Conservation (phyloP, 2,888 invertebrate species). For the Lithophane leautieri region DNA sequence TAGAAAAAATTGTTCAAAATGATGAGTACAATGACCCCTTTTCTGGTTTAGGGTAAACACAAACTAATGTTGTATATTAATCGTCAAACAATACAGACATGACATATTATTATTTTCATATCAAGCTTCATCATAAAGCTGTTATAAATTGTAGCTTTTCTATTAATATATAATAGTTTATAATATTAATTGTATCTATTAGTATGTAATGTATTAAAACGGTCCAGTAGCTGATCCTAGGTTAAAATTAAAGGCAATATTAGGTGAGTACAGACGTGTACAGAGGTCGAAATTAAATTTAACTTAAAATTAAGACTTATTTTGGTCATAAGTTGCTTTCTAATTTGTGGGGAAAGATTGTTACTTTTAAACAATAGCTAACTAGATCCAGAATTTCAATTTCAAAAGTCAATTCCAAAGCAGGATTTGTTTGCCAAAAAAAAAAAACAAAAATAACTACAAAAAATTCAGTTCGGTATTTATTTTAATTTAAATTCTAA, state of each 20-base stretch:
- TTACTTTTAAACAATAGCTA: background rate
- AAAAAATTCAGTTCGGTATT: conserved; percentile 22
- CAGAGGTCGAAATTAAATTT: conserved; percentile 19
- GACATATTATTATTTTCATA: conserved; percentile 29
- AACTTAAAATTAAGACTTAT: conserved; percentile 30
- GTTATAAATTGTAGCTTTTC: conserved; percentile 69
- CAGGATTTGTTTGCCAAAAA: background rate
- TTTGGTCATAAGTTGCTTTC: conserved; percentile 10
- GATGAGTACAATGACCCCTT: too few species aligned
- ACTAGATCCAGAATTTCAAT: conserved; percentile 6
- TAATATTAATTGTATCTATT: conserved; percentile 44
- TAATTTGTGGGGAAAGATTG: background rate
- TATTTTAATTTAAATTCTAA: conserved; percentile 25
- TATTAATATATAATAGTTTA: conserved; percentile 27
- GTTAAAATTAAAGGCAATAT: conserved; percentile 50
- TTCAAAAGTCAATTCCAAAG: conserved; percentile 10
- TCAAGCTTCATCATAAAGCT: conserved; percentile 41
- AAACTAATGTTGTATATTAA: too few species aligned
- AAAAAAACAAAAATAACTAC: background rate
- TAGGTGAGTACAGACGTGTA: conserved; percentile 42
- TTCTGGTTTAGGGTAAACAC: too few species aligned
- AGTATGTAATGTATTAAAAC: conserved; percentile 43
- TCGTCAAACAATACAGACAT: too few species aligned
- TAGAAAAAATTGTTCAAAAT: too few species aligned
- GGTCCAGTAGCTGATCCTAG: conserved; percentile 65